Conservation (phyloP, 2,797 vertebrate species). For the Enteromius afrohamiltoni region DNA sequence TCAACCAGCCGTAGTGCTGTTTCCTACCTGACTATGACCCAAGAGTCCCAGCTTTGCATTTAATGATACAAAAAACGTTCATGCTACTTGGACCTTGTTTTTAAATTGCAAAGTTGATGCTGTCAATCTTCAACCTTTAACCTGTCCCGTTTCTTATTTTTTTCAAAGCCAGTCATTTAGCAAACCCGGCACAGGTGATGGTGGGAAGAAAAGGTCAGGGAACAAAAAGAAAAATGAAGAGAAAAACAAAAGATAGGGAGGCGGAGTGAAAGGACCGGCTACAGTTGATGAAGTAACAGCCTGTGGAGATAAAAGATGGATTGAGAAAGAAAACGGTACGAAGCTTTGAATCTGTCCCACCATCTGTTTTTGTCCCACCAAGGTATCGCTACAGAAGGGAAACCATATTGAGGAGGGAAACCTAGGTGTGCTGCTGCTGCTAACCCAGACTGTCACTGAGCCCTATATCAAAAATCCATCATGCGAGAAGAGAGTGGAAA, state of each 20-base stretch:
- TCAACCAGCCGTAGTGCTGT: not conserved
- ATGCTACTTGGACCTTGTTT: constrained; percentile 47
- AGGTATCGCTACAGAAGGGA: constrained; percentile 66
- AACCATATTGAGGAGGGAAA: constrained; percentile 68
- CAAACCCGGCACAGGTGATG: constrained; percentile 21
- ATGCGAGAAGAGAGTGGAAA: constrained; percentile 48
- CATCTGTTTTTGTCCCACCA: constrained; percentile 71
- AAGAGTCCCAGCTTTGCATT: constrained; percentile 3
- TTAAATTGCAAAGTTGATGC: constrained; percentile 43
- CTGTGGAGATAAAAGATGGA: constrained; percentile 65
- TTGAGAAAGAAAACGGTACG: constrained; percentile 68
- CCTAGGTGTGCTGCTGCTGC: constrained; percentile 61
- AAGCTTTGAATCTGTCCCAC: constrained; percentile 65
- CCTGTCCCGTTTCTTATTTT: constrained; percentile 45
- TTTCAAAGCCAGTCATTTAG: constrained; percentile 39
- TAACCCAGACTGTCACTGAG: constrained; percentile 63
- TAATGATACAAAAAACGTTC: constrained; percentile 43
- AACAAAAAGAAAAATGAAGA: constrained; percentile 11
- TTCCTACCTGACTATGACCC: constrained; percentile 4
- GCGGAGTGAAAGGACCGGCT: constrained; percentile 39
- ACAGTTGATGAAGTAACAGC: constrained; percentile 61
- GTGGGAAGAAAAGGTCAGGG: constrained; percentile 4
- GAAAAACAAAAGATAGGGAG: constrained; percentile 6
- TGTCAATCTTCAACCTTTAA: constrained; percentile 54
- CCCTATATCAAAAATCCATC: constrained; percentile 65